Percentiles rank a stretch among this genome's conserved stretches.
These are phyloP conservation scores for Chrysemys picta DNA, from an alignment of 2,113 vertebrate genomes.

Conservation along the genomic window DNA sequence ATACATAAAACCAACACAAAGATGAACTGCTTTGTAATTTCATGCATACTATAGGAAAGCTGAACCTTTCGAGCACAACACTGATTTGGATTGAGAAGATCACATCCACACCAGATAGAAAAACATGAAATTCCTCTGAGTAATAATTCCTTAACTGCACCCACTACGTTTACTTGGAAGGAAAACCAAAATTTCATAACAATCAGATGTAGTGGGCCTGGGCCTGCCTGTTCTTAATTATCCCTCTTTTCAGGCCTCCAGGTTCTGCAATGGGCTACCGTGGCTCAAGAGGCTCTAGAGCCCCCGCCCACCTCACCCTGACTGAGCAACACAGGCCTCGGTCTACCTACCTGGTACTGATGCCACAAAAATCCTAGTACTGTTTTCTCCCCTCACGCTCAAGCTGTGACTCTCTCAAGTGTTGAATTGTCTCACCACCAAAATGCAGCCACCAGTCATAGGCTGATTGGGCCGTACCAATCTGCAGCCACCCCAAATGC, in stretches of 20 bases:
- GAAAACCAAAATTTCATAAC: not conserved
- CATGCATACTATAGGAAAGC: constrained; percentile 30
- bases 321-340: rapidly evolving
- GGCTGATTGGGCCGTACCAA: not conserved
- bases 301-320: rapidly evolving
- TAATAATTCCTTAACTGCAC: not conserved
- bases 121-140: not conserved
- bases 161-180: not conserved
- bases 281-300: rapidly evolving
- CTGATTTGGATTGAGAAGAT: constrained; percentile 25
- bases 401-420: rapidly evolving
- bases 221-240: not conserved
- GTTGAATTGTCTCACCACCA: rapidly evolving
- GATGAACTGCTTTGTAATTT: constrained; percentile 5
- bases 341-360: rapidly evolving
- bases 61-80: not conserved
- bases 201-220: not conserved
- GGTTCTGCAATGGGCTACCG: not conserved
- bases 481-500: not conserved
- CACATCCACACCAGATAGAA: constrained; percentile 54
- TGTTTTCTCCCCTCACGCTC: not conserved
- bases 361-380: not conserved
- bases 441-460: not conserved
- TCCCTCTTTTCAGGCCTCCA: not conserved
- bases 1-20: not conserved